phyloP scores from a whole-genome alignment of 2,113 vertebrate genomes.

The Capricornis sumatraensis region DNA sequence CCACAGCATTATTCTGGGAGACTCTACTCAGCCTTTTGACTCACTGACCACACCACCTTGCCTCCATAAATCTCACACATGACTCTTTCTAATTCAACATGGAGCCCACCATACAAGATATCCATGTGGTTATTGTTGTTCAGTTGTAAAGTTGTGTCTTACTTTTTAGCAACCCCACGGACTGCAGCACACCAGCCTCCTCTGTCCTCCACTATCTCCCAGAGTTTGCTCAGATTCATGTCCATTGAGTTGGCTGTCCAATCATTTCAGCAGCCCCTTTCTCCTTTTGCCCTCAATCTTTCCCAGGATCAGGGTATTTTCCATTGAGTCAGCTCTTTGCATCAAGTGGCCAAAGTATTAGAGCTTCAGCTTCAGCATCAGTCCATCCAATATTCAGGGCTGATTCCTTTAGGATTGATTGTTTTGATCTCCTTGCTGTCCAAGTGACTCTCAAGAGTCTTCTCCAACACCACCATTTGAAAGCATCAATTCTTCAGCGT shows the following conservation, averaged over 20 bases:
- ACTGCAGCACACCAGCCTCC: not conserved
- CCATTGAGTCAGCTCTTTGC: not conserved
- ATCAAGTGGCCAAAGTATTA: not conserved
- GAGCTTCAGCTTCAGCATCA: not conserved
- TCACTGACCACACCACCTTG: not conserved
- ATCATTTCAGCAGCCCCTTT: not conserved
- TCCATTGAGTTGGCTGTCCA: not conserved
- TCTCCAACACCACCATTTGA: not conserved
- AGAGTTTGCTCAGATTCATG: not conserved
- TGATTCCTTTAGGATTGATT: not conserved
- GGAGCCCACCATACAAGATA: not conserved
- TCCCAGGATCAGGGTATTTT: not conserved
- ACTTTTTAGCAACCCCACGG: not conserved
- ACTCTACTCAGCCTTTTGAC: not conserved
- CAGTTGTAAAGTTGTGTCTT: not conserved
- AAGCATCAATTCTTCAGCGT: not conserved
- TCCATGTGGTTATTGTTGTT: not conserved
- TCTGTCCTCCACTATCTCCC: not conserved
- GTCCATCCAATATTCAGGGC: not conserved
- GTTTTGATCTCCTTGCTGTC: not conserved
- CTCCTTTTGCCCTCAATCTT: not conserved
- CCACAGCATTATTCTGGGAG: not conserved
- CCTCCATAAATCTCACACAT: not conserved
- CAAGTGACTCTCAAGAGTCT: not conserved
- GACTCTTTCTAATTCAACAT: not conserved